Base-by-base conservation (phyloP, 2,113 vertebrate genomes). In the Dryoscopus gambensis region DNA sequence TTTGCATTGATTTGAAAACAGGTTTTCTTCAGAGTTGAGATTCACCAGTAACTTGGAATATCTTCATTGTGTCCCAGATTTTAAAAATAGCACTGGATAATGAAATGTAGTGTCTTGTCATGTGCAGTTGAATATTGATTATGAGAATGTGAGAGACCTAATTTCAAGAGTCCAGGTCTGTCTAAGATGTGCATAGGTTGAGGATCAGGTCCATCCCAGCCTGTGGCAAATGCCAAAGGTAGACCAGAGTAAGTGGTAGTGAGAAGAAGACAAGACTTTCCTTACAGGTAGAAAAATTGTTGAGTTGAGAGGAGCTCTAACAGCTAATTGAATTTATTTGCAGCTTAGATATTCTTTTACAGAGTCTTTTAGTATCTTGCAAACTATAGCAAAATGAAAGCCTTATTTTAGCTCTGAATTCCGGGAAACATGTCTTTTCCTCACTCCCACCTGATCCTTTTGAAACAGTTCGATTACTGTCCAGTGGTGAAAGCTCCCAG, bases 401-500 rank as follows among this genome's bases (percentile, higher is more conserved):
- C 57, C 33, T 62, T 68, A 24, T 73, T 93, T 85, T 87, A 83
- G 50, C 39, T 82, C 40, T 80, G 81, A 79, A 85, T 95, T 93
- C 90, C 16, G 0, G 71, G 83, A 93, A 97, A 63, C 3, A 1
- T 47, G 2, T 64, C 28, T 89, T 92, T 74, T 84, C 57, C 25
- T 92, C 60, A 16, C 87, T 68, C 84, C 84, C 85, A 70, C 20
- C 52, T 78, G 68, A 78, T 88, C 24, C 42, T 86, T 50, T 82
- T 73, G 53, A 91, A 94, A 63, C 1, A 1, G 39, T 91, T 91
- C 0, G 0, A 88, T 74, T 78, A 44, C 68, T 78, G 82, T 37
- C 68, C 73, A 70, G 60, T 60, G 35, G 50, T 83, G 82, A 96
- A 87, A 94, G 42, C 90, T 96, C 90, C 81, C 95, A 83, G 57